Conservation (phyloP, 92 coral and sea anemone genomes). For the Ricordea florida region DNA sequence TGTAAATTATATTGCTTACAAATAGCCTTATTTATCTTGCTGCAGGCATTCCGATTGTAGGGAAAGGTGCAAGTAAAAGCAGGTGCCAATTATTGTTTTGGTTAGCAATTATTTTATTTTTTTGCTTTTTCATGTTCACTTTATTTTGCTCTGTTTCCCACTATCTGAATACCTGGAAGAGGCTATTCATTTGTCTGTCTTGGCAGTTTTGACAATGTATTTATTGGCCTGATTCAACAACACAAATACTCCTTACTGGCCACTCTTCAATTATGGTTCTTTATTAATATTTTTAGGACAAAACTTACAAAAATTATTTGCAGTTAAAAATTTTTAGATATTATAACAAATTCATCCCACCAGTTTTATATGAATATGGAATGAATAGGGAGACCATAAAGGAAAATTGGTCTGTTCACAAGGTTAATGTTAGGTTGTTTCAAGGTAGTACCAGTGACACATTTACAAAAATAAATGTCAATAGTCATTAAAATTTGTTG, state of each 20-base stretch:
- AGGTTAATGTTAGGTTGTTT: too few relatives aligned
- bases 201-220: slow-evolving; percentile 5
- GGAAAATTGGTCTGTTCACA: too few relatives aligned
- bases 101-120: neutral
- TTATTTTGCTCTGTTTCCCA: slow-evolving; percentile 5
- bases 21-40: slow-evolving; percentile 6
- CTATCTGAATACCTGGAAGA: neutral
- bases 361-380: too few relatives aligned
- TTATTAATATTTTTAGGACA: too few relatives aligned
- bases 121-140: neutral
- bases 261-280: neutral
- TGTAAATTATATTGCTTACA: slow-evolving; percentile 8
- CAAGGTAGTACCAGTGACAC: too few relatives aligned
- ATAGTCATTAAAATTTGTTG: too few relatives aligned
- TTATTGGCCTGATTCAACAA: slow-evolving; percentile 11
- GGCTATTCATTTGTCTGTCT: neutral
- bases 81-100: neutral
- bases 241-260: slow-evolving; percentile 1
- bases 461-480: too few relatives aligned
- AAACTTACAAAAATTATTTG: too few relatives aligned
- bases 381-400: too few relatives aligned
- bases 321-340: too few relatives aligned
- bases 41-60: slow-evolving; percentile 5
- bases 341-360: too few relatives aligned
- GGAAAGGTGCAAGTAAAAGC: neutral